These are phyloP conservation scores for Rhynchophorus ferrugineus DNA, from an alignment of 1,140 invertebrate species.

Conservation along the genomic window DNA sequence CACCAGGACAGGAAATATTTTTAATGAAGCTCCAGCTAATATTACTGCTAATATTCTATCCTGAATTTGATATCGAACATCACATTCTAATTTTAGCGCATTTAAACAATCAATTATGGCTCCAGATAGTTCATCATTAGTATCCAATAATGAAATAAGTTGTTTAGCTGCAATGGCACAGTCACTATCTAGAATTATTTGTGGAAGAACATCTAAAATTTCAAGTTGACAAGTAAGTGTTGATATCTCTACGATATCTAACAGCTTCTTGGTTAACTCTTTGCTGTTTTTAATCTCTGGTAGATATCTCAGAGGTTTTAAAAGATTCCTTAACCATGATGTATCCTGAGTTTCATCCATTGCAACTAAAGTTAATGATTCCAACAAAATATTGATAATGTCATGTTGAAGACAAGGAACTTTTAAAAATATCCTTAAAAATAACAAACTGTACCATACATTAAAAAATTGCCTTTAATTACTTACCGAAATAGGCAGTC, in stretches of 20 bases:
- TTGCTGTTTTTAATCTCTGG: conserved; percentile 31
- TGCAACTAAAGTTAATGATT: conserved; percentile 36
- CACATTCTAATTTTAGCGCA: conserved; percentile 28
- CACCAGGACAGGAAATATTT: conserved; percentile 33
- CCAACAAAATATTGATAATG: conserved; percentile 40
- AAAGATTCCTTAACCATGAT: conserved; percentile 26
- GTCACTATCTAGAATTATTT: conserved; percentile 34
- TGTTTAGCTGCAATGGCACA: conserved; percentile 29
- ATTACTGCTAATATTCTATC: conserved; percentile 30
- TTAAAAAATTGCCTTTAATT: conserved; percentile 1
- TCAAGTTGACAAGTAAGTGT: conserved; percentile 32
- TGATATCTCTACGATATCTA: conserved; percentile 36
- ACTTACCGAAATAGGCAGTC: conserved; percentile 38
- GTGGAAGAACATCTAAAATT: conserved; percentile 36
- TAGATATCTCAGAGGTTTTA: conserved; percentile 33
- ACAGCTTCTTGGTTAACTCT: conserved; percentile 25
- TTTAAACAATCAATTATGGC: conserved; percentile 36
- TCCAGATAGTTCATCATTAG: conserved; percentile 27
- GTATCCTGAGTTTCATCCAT: conserved; percentile 24
- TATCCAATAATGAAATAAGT: conserved; percentile 29
- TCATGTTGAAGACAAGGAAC: conserved; percentile 40
- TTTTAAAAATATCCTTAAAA: conserved; percentile 40
- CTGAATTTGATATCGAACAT: conserved; percentile 26
- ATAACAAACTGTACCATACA: conserved; percentile 1
- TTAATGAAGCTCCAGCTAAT: conserved; percentile 18